These are phyloP conservation scores for Lordiphosa clarofinis DNA, from an alignment of 1,140 invertebrate genomes.

Conservation along the genomic window DNA sequence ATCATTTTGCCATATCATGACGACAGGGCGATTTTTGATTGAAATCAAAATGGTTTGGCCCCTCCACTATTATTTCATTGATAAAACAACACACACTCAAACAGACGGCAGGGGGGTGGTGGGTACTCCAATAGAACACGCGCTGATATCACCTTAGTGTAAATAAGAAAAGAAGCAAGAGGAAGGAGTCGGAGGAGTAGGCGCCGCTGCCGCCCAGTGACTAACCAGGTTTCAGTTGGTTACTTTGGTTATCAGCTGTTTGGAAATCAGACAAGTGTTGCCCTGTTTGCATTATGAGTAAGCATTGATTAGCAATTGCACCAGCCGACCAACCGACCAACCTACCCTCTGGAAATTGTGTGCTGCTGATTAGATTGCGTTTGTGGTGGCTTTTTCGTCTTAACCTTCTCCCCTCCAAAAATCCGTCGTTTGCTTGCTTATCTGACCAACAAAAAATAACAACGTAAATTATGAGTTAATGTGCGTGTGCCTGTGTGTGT, in stretches of 20 bases:
- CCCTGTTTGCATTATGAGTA: slow-evolving; percentile 58
- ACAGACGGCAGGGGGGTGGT: background rate
- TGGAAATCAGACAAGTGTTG: slow-evolving; percentile 72
- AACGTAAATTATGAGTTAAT: slow-evolving; percentile 77
- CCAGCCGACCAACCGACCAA: background rate
- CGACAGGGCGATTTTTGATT: slow-evolving; percentile 2
- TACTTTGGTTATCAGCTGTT: slow-evolving; percentile 60
- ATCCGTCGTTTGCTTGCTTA: slow-evolving; percentile 57
- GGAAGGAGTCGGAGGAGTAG: background rate
- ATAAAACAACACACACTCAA: slow-evolving; percentile 3
- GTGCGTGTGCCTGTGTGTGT: slow-evolving; percentile 27
- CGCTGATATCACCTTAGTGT: background rate
- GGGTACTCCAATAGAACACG: slow-evolving; percentile 8
- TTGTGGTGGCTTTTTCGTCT: slow-evolving; percentile 1
- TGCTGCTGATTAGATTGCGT: slow-evolving; percentile 10
- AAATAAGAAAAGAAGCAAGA: too few species aligned
- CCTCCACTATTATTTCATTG: slow-evolving; percentile 1
- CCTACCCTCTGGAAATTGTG: slow-evolving; percentile 27
- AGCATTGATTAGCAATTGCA: slow-evolving; percentile 56
- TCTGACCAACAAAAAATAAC: slow-evolving; percentile 66
- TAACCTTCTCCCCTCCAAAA: slow-evolving; percentile 5
- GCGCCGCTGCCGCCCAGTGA: slow-evolving; percentile 29
- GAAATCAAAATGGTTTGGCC: background rate
- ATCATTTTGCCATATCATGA: slow-evolving; percentile 13
- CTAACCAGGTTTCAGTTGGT: slow-evolving; percentile 44